Conservation (phyloP, 1,140 invertebrate species). For the Drepana arcuata region DNA sequence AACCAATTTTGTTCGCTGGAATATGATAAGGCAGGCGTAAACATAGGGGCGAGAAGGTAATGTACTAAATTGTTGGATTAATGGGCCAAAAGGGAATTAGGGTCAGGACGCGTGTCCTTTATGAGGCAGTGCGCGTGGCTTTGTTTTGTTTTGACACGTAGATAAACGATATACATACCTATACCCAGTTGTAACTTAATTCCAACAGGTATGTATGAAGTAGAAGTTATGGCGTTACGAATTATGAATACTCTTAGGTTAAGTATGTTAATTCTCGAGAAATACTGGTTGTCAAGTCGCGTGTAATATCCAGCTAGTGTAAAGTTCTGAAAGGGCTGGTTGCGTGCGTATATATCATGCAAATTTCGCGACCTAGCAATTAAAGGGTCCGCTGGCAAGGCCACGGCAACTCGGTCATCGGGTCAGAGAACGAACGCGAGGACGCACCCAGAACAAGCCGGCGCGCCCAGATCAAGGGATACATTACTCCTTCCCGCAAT, state of each 20-base stretch:
- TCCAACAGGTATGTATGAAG: too few relatives aligned
- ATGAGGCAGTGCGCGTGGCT: too few relatives aligned
- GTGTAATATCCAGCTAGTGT: too few relatives aligned
- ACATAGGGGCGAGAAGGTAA: slow-evolving; percentile 29
- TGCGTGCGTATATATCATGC: too few relatives aligned
- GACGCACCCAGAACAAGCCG: slow-evolving; percentile 46
- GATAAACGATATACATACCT: too few relatives aligned
- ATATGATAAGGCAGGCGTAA: slow-evolving; percentile 18
- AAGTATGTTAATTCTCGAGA: too few relatives aligned
- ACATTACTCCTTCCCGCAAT: slow-evolving; percentile 61
- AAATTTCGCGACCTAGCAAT: slow-evolving; percentile 29
- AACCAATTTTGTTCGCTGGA: background rate
- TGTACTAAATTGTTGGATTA: slow-evolving; percentile 34
- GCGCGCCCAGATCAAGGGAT: slow-evolving; percentile 47
- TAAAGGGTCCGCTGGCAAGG: slow-evolving; percentile 33
- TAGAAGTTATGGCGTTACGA: too few relatives aligned
- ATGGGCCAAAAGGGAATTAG: slow-evolving; percentile 32
- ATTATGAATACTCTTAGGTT: too few relatives aligned
- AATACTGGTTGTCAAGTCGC: too few relatives aligned
- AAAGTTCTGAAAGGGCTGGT: too few relatives aligned
- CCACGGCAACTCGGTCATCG: slow-evolving; percentile 50
- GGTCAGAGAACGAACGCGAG: slow-evolving; percentile 36
- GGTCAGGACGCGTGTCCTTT: slow-evolving; percentile 23
- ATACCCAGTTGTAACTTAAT: too few relatives aligned
- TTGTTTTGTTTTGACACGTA: too few relatives aligned